These are phyloP conservation scores for Aricia agestis DNA, from an alignment of 1,140 invertebrate species.

Conservation along the genomic window DNA sequence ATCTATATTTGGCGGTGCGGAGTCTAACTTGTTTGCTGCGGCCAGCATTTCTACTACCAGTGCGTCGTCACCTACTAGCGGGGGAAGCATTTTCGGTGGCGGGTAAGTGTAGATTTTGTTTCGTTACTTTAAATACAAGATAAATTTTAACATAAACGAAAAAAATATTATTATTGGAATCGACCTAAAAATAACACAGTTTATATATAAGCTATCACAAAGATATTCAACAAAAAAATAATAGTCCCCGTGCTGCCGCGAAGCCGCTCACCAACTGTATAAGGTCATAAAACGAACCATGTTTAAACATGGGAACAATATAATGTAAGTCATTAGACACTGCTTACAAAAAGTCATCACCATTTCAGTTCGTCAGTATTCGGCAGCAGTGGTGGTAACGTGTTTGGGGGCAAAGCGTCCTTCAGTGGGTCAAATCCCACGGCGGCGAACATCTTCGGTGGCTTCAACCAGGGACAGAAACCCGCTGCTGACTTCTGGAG, in stretches of 20 bases:
- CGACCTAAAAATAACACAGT: too few species aligned
- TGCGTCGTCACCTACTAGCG: conserved; percentile 40
- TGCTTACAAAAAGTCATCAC: too few species aligned
- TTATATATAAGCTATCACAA: too few species aligned
- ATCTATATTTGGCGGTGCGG: conserved; percentile 49
- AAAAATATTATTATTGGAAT: too few species aligned
- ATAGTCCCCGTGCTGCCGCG: too few species aligned
- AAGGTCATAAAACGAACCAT: too few species aligned
- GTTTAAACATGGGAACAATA: too few species aligned
- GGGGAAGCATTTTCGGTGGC: conserved; percentile 57
- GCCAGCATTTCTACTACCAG: conserved; percentile 61
- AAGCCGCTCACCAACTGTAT: too few species aligned
- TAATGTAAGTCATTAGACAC: too few species aligned
- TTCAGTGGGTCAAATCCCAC: conserved; percentile 49
- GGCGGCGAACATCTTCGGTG: conserved; percentile 50
- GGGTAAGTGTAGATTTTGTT: conserved; percentile 36
- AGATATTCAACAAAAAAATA: too few species aligned
- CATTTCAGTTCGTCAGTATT: conserved; percentile 46
- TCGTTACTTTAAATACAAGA: not conserved
- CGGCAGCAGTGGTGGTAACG: conserved; percentile 43
- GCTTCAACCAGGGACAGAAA: conserved; percentile 45
- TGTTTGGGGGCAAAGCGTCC: conserved; percentile 50
- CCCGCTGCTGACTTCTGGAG: conserved; percentile 54
- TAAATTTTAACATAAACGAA: not conserved
- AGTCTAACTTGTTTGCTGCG: conserved; percentile 50